Percentiles rank a stretch among this genome's conserved stretches.
Conservation (phyloP, 2,113 vertebrate genomes). For the Alligator mississippiensis region DNA sequence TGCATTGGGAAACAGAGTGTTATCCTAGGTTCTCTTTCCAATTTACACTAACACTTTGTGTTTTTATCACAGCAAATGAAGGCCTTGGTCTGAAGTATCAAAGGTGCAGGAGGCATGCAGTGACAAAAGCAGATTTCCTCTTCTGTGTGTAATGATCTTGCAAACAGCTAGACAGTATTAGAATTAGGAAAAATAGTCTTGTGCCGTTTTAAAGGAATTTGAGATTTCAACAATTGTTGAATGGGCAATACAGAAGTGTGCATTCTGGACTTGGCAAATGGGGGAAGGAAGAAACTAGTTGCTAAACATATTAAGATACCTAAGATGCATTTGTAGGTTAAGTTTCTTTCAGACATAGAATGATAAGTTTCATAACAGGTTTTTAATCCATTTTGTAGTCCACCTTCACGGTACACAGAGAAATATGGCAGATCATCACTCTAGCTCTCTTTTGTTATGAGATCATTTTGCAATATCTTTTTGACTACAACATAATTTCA, state of each 20-base stretch:
- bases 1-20: neutral
- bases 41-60: neutral
- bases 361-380: neutral
- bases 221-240: neutral
- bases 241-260: neutral
- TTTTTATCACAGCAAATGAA: neutral
- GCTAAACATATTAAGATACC: neutral
- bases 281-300: neutral
- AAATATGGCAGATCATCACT: neutral
- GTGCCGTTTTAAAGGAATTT: neutral
- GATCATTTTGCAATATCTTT: neutral
- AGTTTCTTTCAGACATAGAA: accelerated
- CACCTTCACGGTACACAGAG: neutral
- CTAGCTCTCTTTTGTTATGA: neutral
- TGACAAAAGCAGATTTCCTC: neutral
- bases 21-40: neutral
- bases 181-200: conserved; percentile 5
- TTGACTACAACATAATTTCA: neutral
- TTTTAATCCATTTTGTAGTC: neutral
- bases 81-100: neutral
- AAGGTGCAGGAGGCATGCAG: neutral
- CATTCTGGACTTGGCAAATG: neutral
- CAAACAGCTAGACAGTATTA: neutral
- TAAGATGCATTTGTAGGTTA: neutral
- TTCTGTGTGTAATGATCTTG: neutral